Conservation (phyloP, 2,888 invertebrate species). For the Papilio protenor region DNA sequence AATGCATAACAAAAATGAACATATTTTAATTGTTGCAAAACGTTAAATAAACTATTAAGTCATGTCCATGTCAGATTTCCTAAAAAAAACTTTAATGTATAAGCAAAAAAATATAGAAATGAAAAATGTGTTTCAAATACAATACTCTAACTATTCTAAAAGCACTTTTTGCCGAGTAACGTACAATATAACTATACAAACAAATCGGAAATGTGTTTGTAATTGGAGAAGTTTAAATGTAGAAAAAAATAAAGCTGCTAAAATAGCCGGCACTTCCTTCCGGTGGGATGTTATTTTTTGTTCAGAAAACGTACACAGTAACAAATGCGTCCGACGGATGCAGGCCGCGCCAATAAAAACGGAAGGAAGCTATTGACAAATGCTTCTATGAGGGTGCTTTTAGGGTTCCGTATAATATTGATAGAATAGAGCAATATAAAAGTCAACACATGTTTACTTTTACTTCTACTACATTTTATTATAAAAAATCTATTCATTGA, state of each 20-base stretch:
- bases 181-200: not conserved
- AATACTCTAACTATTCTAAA: constrained; percentile 1
- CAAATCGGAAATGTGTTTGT: constrained; percentile 16
- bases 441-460: not conserved
- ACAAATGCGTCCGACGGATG: constrained; percentile 46
- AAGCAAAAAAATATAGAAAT: not conserved
- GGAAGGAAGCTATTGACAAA: constrained; percentile 74
- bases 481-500: not conserved
- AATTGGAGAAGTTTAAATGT: constrained; percentile 19
- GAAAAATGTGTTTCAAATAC: not conserved
- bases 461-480: not conserved
- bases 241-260: constrained; percentile 25
- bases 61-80: not conserved
- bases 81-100: not conserved
- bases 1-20: not conserved
- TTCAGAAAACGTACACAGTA: constrained; percentile 26
- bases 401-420: constrained; percentile 54
- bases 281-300: constrained; percentile 38
- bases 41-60: not conserved
- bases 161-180: not conserved
- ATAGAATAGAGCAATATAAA: not conserved
- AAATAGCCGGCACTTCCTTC: constrained; percentile 43
- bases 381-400: constrained; percentile 49
- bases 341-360: constrained; percentile 49
- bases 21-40: not conserved